phyloP scores from a whole-genome alignment of 2,113 vertebrate genomes.

The Pardalotus punctatus region DNA sequence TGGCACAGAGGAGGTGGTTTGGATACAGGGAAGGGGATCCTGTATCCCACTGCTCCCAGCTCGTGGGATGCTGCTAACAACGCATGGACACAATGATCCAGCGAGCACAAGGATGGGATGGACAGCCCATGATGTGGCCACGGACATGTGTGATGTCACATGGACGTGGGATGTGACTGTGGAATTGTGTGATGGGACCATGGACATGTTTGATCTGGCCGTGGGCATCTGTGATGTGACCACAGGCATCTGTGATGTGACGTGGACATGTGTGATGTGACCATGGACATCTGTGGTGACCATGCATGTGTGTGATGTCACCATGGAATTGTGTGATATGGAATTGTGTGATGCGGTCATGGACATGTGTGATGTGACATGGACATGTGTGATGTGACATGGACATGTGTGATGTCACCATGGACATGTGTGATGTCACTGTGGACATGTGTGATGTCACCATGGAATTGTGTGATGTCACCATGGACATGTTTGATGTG shows the following conservation, averaged over 20 bases:
- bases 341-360: neutral
- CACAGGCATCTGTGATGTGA: fast-evolving
- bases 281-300: no score
- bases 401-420: fast-evolving
- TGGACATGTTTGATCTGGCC: neutral
- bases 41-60: neutral
- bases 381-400: fast-evolving
- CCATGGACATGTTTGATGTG: neutral
- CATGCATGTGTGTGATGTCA: neutral
- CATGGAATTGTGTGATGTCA: neutral
- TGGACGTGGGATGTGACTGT: no score
- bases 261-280: neutral
- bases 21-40: neutral
- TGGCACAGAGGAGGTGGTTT: fast-evolving
- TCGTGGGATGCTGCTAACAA: fast-evolving
- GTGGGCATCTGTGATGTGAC: fast-evolving
- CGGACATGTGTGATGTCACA: neutral
- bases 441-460: fast-evolving
- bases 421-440: fast-evolving
- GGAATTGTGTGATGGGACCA: no score
- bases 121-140: fast-evolving
- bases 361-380: fast-evolving
- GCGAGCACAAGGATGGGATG: neutral
- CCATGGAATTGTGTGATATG: neutral
- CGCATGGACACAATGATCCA: fast-evolving